Evolutionary conservation across 2,797 vertebrate species (phyloP).

Genomic region (Tiaroga cobitis): DNA sequence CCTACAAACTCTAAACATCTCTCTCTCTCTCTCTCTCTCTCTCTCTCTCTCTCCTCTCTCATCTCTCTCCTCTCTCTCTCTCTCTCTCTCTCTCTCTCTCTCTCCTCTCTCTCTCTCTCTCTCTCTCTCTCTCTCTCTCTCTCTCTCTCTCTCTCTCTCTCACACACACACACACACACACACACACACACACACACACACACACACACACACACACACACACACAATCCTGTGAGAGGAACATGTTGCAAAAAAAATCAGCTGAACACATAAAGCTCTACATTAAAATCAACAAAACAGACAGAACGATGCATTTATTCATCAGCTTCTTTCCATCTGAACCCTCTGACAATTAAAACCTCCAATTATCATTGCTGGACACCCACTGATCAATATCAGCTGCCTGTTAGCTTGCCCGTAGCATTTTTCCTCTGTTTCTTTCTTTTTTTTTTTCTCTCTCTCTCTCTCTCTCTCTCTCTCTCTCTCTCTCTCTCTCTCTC

Average conservation of each 20-base stretch:
- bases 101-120: too few relatives aligned
- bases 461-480: constrained; percentile 69
- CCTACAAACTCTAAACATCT: not conserved
- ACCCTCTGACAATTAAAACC: constrained; percentile 52
- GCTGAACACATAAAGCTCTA: constrained; percentile 23
- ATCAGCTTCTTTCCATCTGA: constrained; percentile 46
- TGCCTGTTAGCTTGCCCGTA: constrained; percentile 42
- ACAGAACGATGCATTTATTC: constrained; percentile 58
- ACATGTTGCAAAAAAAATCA: too few relatives aligned
- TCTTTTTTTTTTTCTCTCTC: constrained; percentile 50
- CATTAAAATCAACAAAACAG: constrained; percentile 44
- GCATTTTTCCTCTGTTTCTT: constrained; percentile 13
- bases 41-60: too few relatives aligned
- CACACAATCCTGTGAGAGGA: too few relatives aligned
- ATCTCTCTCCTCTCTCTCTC: too few relatives aligned
- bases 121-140: too few relatives aligned
- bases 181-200: too few relatives aligned
- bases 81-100: too few relatives aligned
- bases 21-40: not conserved
- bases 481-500: constrained; percentile 53
- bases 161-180: too few relatives aligned
- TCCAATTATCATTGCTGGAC: constrained; percentile 47
- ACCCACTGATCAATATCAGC: constrained; percentile 52
- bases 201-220: too few relatives aligned
- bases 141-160: too few relatives aligned